Evolutionary conservation across 2,113 vertebrate species (phyloP), one percentile per base, ranked within the genome.

Genomic region (Oryzias curvinotus): DNA sequence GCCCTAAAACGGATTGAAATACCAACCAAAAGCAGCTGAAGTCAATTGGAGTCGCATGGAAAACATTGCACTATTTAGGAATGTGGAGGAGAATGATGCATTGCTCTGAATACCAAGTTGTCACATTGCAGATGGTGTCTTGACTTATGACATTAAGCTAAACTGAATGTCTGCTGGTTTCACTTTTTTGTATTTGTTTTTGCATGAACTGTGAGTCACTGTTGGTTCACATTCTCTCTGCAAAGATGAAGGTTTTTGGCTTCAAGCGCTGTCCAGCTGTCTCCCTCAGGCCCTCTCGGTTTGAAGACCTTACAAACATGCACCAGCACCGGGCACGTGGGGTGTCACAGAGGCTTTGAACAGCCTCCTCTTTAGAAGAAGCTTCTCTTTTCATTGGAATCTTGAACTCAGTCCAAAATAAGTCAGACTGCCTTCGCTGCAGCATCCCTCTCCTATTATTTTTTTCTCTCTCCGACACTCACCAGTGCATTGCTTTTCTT

Each of bases 191-290:
- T 52, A 56, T 19, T 25, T 50, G 52, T 28, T 36, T 36, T 36
- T 36, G 36, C 36, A 36, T 36, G 36, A 45, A 54, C 42, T 14
- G 4, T 47, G 43, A 57, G 61, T 54, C 51, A 53, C 62, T 80
- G 65, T 78, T 62, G 55, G 46, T 44, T 44, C 26, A 52, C 65
- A 62, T 23, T 65, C 10, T 48, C 19, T 68, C 57, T 82, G 68
- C 62, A 63, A 67, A 58, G 67, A 66, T 77, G 71, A 86, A 73
- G 61, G 63, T 61, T 84, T 36, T 73, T 75, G 71, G 80, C 65
- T 88, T 65, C 68, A 87, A 79, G 81, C 74, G 73, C 65, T 62
- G 73, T 81, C 75, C 67, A 67, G 54, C 65, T 75, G 64, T 84
- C 61, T 82, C 66, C 46, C 58, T 66, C 59, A 74, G 45, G 21